A percentile compares a stretch with the other conserved stretches of the same genome.
Evolutionary conservation across 2,113 vertebrate genomes (phyloP).

Genomic region (Colinus virginianus): DNA sequence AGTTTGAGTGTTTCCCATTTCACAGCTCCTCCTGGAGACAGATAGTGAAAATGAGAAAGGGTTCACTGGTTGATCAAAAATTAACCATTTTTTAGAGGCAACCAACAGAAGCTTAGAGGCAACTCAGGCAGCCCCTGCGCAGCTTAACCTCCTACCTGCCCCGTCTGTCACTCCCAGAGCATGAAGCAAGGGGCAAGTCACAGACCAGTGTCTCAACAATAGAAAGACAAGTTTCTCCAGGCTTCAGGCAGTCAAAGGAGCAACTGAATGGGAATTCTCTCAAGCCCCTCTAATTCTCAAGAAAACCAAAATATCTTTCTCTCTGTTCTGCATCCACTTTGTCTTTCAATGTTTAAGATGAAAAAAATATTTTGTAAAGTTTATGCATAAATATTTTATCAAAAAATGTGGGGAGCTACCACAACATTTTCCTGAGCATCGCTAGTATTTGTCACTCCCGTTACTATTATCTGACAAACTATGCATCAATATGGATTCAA

Average conservation of each 20-base stretch:
- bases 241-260: neutral
- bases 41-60: neutral
- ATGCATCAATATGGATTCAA: neutral
- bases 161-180: neutral
- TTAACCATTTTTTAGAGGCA: neutral
- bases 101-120: neutral
- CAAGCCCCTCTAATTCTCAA: neutral
- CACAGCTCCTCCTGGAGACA: neutral
- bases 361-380: neutral
- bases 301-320: neutral
- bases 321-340: neutral
- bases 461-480: neutral
- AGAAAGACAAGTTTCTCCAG: neutral
- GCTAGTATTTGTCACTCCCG: neutral
- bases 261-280: neutral
- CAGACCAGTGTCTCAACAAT: neutral
- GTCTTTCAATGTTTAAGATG: neutral
- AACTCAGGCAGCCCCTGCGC: neutral
- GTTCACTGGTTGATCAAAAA: neutral
- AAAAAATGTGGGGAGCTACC: neutral
- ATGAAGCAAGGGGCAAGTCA: neutral
- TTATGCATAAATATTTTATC: neutral
- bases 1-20: conserved; percentile 21
- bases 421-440: neutral
- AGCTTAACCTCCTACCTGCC: neutral